Evolutionary conservation across 2,113 vertebrate species (phyloP), one percentile per base, ranked within the genome.

Genomic region (Agapornis roseicollis): DNA sequence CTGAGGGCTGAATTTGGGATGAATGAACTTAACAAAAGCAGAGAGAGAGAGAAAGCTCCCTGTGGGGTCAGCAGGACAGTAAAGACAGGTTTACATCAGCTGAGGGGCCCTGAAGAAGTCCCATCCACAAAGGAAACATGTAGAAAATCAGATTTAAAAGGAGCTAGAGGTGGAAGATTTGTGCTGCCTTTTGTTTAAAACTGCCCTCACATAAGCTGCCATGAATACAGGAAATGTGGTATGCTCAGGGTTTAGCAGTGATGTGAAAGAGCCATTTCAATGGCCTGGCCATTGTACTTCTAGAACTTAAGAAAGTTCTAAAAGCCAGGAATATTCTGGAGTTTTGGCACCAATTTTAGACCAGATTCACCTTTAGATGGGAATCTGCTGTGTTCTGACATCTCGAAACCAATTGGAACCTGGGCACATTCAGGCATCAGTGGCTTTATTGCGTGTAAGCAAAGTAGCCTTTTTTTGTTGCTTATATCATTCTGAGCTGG

Each of bases 191-290:
- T 13, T 50, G 24, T 52, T 66, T 29, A 65, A 72, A 72, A 20
- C n/a, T 41, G 46, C 23, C n/a, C 64, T 66, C 10, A 4, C 22
- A 7, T 4, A 22, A 37, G 31, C 44, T 66, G 68, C 25, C 24
- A 9, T 0, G 1, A 42, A 18, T 15, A 44, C 3, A 28, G 8
- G 10, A 73, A 53, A 17, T 2, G 44, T 5, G 7, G 29, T 20
- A 12, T 4, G 3, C 49, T 52, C 25, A 4, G 76, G 70, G 50
- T 22, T 42, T 2, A 28, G 49, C 27, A 65, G 68, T 3, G 52
- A 68, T 35, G 35, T 42, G 4, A 8, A 17, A 2, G 29, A 65
- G 29, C 22, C 39, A 16, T 44, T 10, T 13, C 47, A 65, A 65
- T 17, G 28, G 42, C 58, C 8, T 2, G 37, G 15, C 37, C 49